phyloP scores from a whole-genome alignment of 92 coral and sea anemone species.

The Micromussa lordhowensis region DNA sequence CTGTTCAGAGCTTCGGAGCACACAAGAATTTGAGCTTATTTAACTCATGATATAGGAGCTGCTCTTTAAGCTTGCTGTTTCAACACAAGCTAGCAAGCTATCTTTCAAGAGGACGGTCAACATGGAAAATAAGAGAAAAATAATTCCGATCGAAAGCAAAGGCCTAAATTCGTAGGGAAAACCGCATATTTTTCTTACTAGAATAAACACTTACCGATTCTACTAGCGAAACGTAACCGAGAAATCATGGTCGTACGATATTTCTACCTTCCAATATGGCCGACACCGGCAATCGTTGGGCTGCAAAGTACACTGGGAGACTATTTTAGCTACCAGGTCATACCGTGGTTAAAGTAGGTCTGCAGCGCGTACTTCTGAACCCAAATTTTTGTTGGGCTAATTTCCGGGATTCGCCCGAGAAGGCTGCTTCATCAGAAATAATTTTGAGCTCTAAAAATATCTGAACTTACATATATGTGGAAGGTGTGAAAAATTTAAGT shows the following conservation, averaged over 20 bases:
- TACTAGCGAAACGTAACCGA: conserved; percentile 74
- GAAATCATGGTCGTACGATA: conserved; percentile 60
- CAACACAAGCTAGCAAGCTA: not conserved
- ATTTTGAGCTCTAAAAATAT: too few species aligned
- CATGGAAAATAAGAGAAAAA: not conserved
- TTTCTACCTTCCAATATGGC: conserved; percentile 32
- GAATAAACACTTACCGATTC: conserved; percentile 63
- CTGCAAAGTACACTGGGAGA: conserved; percentile 25
- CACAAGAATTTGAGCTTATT: not conserved
- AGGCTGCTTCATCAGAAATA: too few species aligned
- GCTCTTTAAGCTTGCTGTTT: not conserved
- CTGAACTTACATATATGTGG: too few species aligned
- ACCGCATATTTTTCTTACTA: not conserved
- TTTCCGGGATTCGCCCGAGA: too few species aligned
- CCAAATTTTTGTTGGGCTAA: too few species aligned
- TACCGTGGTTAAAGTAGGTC: not conserved
- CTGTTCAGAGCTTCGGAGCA: not conserved
- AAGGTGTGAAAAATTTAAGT: too few species aligned
- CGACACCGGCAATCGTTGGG: conserved; percentile 5
- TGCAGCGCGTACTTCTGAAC: not conserved
- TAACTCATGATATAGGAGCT: not conserved
- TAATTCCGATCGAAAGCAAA: too few species aligned
- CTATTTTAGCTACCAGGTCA: conserved; percentile 7
- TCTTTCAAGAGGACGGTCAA: not conserved
- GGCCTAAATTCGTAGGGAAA: not conserved